These are phyloP conservation scores for Pseudorhombus dupliciocellatus DNA, from an alignment of 2,113 vertebrate species.

Conservation along the genomic window DNA sequence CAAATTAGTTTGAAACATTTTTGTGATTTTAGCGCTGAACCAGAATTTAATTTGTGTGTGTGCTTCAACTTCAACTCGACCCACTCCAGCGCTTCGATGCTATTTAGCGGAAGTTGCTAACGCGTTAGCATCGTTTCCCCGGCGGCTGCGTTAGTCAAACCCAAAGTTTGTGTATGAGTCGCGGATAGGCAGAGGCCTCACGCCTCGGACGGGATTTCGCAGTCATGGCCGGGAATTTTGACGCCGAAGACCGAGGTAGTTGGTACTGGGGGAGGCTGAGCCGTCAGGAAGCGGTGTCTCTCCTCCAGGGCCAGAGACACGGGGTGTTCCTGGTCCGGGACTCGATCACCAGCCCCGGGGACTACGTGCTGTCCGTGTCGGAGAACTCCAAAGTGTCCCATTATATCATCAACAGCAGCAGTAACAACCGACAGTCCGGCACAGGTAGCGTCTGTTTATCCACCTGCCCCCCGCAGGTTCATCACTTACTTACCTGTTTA, in stretches of 20 bases:
- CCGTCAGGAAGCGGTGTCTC: slow-evolving; percentile 89
- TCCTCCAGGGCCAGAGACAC: slow-evolving; percentile 94
- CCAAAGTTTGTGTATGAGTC: slow-evolving; percentile 82
- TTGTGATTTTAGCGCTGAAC: neutral
- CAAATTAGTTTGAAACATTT: slow-evolving; percentile 53
- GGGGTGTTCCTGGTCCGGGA: slow-evolving; percentile 96
- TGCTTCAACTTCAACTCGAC: neutral
- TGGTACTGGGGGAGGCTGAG: slow-evolving; percentile 95
- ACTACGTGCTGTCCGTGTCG: slow-evolving; percentile 96
- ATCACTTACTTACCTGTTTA: neutral
- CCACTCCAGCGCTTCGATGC: no score
- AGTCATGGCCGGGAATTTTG: slow-evolving; percentile 95
- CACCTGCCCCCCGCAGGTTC: no score
- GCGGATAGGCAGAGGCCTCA: slow-evolving; percentile 79
- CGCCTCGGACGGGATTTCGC: slow-evolving; percentile 79
- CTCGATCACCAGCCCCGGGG: slow-evolving; percentile 93
- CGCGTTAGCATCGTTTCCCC: neutral
- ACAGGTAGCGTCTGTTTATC: slow-evolving; percentile 69
- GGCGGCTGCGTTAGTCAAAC: slow-evolving; percentile 48
- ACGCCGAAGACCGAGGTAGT: slow-evolving; percentile 91
- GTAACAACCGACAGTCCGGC: slow-evolving; percentile 83
- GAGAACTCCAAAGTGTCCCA: slow-evolving; percentile 98
- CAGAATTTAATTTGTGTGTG: neutral
- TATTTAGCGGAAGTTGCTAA: slow-evolving; percentile 1
- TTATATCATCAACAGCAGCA: slow-evolving; percentile 98